Evolutionary conservation across 2,113 vertebrate genomes (phyloP).

Genomic region (Erpornis zantholeuca): DNA sequence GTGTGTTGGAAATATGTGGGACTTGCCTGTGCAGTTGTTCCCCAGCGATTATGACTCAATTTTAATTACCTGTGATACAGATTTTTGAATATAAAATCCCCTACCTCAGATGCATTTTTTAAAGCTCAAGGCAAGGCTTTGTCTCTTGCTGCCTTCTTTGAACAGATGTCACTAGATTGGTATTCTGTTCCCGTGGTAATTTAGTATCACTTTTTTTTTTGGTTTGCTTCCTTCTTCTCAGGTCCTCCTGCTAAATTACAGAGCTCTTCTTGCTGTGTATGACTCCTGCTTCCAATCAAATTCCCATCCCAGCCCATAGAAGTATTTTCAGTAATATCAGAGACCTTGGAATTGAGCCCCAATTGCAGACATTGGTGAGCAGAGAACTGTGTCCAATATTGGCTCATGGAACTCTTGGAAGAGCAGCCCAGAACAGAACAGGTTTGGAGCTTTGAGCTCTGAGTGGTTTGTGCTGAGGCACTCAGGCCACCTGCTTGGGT

Average conservation of each 20-base stretch:
- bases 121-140: not conserved
- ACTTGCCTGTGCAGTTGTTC: not conserved
- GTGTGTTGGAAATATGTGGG: not conserved
- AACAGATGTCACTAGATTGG: not conserved
- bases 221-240: not conserved
- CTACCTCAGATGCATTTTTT: not conserved
- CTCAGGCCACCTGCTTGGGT: not conserved
- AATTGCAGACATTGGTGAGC: not conserved
- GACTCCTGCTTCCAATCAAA: constrained; percentile 18
- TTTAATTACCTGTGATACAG: not conserved
- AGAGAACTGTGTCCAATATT: not conserved
- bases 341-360: not conserved
- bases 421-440: not conserved
- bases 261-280: not conserved
- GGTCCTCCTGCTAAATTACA: not conserved
- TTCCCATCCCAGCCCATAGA: not conserved
- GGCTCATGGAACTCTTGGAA: not conserved
- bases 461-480: not conserved
- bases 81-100: not conserved
- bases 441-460: not conserved
- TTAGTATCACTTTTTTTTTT: not conserved
- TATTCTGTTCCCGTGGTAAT: not conserved
- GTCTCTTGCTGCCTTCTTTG: not conserved
- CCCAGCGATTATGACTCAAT: not conserved
- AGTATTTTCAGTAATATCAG: not conserved